A percentile compares a stretch with the other conserved stretches of the same genome.
Evolutionary conservation across 1,140 invertebrate species (phyloP).

Genomic region (Arion vulgaris): DNA sequence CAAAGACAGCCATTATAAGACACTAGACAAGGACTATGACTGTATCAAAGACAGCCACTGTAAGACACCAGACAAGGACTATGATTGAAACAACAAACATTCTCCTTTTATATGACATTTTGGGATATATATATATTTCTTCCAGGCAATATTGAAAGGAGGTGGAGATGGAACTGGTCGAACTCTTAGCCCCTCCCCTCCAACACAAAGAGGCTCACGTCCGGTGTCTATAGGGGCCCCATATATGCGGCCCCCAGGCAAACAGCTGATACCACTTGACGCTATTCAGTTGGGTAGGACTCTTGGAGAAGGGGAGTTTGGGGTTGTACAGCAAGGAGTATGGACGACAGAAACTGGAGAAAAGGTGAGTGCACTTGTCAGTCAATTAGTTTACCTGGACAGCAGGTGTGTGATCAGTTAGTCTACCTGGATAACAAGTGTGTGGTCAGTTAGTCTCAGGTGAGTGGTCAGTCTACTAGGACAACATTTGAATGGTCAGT

Average conservation of each 20-base stretch:
- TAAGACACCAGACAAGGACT: no score
- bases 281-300: constrained; percentile 95
- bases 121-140: background rate
- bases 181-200: constrained; percentile 59
- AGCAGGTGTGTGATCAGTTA: no score
- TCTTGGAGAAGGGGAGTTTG: constrained; percentile 96
- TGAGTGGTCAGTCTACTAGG: no score
- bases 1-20: no score
- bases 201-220: constrained; percentile 56
- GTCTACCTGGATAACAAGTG: no score
- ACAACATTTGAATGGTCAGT: no score
- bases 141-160: constrained; percentile 61
- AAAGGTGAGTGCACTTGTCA: constrained; percentile 80
- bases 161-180: constrained; percentile 44
- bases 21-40: no score
- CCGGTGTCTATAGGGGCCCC: constrained; percentile 54
- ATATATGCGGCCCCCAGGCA: constrained; percentile 75
- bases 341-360: constrained; percentile 94
- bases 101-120: background rate
- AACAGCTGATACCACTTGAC: constrained; percentile 96
- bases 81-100: background rate
- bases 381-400: no score
- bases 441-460: no score
- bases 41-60: background rate
- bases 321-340: constrained; percentile 96